Evolutionary conservation across 2,797 vertebrate species (phyloP).

Genomic region (Syndactyla subalaris): DNA sequence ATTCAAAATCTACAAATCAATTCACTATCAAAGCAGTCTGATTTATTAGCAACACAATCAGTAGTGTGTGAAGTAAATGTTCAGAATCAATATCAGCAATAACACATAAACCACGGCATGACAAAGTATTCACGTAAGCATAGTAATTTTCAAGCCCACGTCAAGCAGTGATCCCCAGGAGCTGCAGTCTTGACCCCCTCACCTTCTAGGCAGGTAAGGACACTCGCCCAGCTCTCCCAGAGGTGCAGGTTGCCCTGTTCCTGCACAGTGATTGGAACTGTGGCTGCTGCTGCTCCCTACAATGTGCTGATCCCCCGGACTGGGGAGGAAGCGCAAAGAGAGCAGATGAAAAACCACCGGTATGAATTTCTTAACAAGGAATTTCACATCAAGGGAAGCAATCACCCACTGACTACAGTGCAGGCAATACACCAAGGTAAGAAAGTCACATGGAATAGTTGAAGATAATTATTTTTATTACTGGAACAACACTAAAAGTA

Average conservation of each 20-base stretch:
- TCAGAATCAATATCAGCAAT: not conserved
- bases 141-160: not conserved
- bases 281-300: not conserved
- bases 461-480: not conserved
- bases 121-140: not conserved
- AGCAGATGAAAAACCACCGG: not conserved
- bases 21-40: not conserved
- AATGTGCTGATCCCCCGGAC: not conserved
- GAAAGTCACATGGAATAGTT: not conserved
- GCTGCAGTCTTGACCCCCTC: not conserved
- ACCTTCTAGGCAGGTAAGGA: fast-evolving
- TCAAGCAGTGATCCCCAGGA: not conserved
- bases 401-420: not conserved
- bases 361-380: not conserved
- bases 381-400: not conserved
- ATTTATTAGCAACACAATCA: not conserved
- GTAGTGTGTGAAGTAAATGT: not conserved
- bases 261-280: not conserved
- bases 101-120: not conserved
- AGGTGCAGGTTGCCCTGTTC: not conserved
- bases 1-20: constrained; percentile 12
- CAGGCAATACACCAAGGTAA: not conserved
- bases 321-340: not conserved
- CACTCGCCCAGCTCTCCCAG: fast-evolving
- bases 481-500: not conserved